A percentile compares a stretch with the other conserved stretches of the same genome.
Conservation (phyloP, 2,797 vertebrate species). For the Cyclura pinguis region DNA sequence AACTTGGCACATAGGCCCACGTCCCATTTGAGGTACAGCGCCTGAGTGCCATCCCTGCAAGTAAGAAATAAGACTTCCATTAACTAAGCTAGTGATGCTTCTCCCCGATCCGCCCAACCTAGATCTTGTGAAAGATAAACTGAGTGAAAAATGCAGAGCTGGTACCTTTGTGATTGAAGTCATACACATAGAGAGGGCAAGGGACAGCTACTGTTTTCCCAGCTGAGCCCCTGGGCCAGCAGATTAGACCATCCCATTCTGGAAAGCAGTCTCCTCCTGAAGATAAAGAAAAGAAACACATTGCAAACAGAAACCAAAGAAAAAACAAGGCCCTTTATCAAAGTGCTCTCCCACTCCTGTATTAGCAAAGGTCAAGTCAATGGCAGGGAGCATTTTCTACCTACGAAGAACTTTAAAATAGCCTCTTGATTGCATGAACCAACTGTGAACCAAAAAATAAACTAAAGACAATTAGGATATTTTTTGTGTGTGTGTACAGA, state of each 20-base stretch:
- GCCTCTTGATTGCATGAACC: background rate
- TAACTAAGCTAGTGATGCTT: background rate
- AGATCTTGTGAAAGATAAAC: background rate
- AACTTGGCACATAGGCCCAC: conserved; percentile 84
- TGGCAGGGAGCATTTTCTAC: too few relatives aligned
- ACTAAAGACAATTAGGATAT: background rate
- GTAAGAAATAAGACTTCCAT: conserved; percentile 24
- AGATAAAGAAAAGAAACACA: conserved; percentile 53
- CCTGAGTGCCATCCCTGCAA: conserved; percentile 83
- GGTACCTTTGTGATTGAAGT: conserved; percentile 93
- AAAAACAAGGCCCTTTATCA: too few relatives aligned
- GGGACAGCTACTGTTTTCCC: conserved; percentile 83
- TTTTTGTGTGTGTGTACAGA: background rate
- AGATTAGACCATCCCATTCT: conserved; percentile 92
- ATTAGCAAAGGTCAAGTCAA: too few relatives aligned
- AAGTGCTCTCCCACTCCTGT: too few relatives aligned
- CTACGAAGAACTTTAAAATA: background rate
- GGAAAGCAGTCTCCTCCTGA: conserved; percentile 87
- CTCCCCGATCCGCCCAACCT: background rate
- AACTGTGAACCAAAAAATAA: background rate
- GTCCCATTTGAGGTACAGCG: conserved; percentile 86
- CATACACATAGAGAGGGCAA: conserved; percentile 90
- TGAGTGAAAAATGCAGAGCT: background rate
- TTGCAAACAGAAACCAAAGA: background rate
- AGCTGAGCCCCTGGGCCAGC: conserved; percentile 89